Conservation (phyloP, 2,797 vertebrate genomes). For the Podargus strigoides region DNA sequence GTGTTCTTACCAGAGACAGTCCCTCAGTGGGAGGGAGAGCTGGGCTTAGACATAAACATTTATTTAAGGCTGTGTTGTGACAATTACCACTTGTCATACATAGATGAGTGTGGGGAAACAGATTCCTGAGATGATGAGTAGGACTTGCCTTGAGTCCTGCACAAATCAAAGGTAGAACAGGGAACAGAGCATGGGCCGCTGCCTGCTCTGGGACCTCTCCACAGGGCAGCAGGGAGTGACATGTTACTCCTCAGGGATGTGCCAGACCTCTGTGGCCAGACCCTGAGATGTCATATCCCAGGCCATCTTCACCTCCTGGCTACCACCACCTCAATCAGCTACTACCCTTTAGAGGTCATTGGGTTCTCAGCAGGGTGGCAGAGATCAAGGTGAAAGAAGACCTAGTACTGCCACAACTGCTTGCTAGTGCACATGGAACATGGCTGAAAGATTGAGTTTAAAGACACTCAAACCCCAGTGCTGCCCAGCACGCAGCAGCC, state of each 20-base stretch:
- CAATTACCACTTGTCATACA: neutral
- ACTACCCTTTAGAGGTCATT: neutral
- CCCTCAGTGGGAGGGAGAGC: neutral
- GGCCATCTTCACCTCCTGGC: neutral
- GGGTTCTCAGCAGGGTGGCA: neutral
- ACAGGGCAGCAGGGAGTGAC: neutral
- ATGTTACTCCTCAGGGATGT: neutral
- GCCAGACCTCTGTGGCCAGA: neutral
- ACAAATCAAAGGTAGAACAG: neutral
- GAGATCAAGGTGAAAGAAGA: neutral
- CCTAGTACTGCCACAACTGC: neutral
- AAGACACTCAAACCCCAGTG: neutral
- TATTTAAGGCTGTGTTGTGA: neutral
- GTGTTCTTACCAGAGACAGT: neutral
- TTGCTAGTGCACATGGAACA: rapidly evolving
- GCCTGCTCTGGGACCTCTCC: neutral
- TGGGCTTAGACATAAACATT: neutral
- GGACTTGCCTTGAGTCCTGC: neutral
- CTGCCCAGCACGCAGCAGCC: neutral
- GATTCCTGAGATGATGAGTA: neutral
- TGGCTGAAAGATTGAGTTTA: neutral
- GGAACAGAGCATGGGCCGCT: neutral
- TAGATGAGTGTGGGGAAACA: neutral
- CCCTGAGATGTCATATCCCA: neutral
- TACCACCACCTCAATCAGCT: neutral